Evolutionary conservation across 2,797 vertebrate species (phyloP).

Genomic region (Tenualosa thibaudeaui): DNA sequence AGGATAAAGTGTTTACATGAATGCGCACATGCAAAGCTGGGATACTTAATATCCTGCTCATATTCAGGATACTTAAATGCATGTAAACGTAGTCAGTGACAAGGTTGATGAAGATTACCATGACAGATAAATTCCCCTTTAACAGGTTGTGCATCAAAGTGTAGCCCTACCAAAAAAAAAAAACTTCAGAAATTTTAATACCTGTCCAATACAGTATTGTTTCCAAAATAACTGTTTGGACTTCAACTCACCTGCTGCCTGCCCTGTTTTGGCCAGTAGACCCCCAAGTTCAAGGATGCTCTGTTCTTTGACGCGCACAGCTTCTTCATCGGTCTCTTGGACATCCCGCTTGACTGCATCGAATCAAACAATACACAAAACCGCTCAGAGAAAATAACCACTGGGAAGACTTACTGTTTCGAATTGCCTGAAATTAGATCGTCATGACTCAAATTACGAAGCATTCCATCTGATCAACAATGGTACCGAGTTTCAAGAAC

Average conservation of each 20-base stretch:
- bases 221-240: not conserved
- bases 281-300: slow-evolving; percentile 95
- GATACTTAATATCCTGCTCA: no score
- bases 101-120: not conserved
- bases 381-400: not conserved
- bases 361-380: slow-evolving; percentile 38
- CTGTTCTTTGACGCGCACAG: slow-evolving; percentile 95
- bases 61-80: no score
- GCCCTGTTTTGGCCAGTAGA: slow-evolving; percentile 93
- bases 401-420: not conserved
- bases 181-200: no score
- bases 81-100: not conserved
- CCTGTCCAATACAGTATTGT: not conserved
- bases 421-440: not conserved
- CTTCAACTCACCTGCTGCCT: slow-evolving; percentile 85
- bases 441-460: not conserved
- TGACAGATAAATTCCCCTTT: not conserved
- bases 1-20: no score
- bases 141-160: not conserved
- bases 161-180: no score
- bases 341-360: slow-evolving; percentile 91
- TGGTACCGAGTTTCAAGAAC: not conserved
- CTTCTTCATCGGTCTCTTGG: slow-evolving; percentile 93
- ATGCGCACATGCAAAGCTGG: no score
- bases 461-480: not conserved